Evolutionary conservation across 2,888 invertebrate species (phyloP).

Genomic region (Branchipolynoe longqiensis): DNA sequence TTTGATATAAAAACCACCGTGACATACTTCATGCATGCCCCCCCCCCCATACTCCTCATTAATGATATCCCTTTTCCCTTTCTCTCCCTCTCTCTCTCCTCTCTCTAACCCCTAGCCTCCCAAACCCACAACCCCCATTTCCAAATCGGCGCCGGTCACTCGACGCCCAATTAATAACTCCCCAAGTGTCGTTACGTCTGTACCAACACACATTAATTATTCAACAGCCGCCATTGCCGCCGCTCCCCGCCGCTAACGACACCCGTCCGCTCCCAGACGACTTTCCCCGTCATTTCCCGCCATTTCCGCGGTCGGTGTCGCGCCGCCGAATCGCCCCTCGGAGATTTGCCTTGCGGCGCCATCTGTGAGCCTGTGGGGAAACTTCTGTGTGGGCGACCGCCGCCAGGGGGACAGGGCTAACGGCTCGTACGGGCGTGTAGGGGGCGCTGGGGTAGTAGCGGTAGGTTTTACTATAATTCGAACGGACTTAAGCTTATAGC

Average conservation of each 20-base stretch:
- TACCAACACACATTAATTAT: constrained; percentile 36
- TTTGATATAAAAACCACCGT: too few species aligned
- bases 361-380: constrained; percentile 29
- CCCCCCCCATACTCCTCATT: too few species aligned
- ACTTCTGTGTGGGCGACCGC: constrained; percentile 25
- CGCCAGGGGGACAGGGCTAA: neutral
- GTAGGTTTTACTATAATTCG: too few species aligned
- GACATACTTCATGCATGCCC: too few species aligned
- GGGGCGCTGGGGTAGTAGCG: neutral
- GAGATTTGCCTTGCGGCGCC: constrained; percentile 10
- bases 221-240: constrained; percentile 20
- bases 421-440: neutral
- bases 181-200: constrained; percentile 13
- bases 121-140: neutral
- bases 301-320: neutral
- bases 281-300: neutral
- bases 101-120: neutral
- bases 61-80: too few species aligned
- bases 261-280: neutral
- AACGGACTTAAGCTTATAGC: too few species aligned
- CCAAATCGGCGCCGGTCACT: neutral
- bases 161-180: constrained; percentile 27
- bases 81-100: too few species aligned
- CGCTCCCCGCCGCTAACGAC: constrained; percentile 13
- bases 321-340: constrained; percentile 7